Base-by-base conservation (phyloP, 2,113 vertebrate genomes). In the Ptilorrhoa leucosticta region DNA sequence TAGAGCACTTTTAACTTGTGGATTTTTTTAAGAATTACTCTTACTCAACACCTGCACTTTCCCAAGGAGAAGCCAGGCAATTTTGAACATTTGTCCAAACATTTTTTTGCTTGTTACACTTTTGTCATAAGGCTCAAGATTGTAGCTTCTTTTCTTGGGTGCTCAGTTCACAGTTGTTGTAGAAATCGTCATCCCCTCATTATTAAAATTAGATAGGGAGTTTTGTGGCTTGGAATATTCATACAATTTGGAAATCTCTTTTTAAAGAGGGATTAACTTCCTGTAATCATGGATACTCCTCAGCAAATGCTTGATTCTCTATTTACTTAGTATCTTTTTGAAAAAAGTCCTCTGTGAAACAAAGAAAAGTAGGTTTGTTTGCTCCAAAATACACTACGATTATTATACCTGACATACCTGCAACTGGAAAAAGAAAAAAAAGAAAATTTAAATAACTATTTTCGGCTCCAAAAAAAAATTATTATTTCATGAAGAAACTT, bases 361-460 rank as follows among this genome's bases (percentile, higher is more conserved):
- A 90, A 54, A 66, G 17, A 5, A 60, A 87, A 65, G 4, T 33
- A n/a, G 6, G 40, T 69, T 44, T 66, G 3, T 56, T 85, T 75
- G 8, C 11, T 77, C 8, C 1, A 2, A 61, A 70, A 76, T 44
- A 16, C 16, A 17, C 5, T 58, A 6, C 0, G 0, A 18, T 53
- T 71, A 9, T 73, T 58, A 12, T 15, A 82, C 5, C 8, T 57
- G 7, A 30, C n/a, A 47, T 1, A 1, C 7, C 31, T 80, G 20
- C 10, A 76, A 72, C 7, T 13, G 14, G 12, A 73, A 45, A 5
- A 75, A 44, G 17, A 39, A 77, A 39, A 64, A 66, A 39, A 0
- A 31, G n/a, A 76, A 77, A 26, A 5, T 72, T 61, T 26, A 24
- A 58, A 60, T 51, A 51, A 6, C 2, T 11, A 24, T 80, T 73